Evolutionary conservation across 2,113 vertebrate species (phyloP).

Genomic region (Motacilla alba): DNA sequence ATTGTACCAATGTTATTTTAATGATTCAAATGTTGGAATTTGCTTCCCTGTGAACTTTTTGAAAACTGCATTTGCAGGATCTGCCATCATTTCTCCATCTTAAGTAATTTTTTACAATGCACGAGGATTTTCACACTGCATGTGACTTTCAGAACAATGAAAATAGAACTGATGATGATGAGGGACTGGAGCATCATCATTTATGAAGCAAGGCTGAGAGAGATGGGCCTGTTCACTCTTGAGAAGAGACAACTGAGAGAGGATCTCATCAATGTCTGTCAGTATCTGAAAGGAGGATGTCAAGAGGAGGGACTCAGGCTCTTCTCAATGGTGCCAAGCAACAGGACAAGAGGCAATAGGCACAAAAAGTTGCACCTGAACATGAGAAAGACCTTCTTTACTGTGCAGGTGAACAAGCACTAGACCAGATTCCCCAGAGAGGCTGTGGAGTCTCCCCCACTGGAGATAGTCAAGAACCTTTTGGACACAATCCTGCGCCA

Average conservation of each 20-base stretch:
- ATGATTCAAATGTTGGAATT: background rate
- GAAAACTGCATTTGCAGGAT: background rate
- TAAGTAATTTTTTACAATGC: background rate
- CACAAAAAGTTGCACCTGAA: background rate
- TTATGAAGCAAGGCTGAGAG: background rate
- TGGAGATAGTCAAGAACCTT: background rate
- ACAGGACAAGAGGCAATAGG: background rate
- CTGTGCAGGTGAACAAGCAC: fast-evolving
- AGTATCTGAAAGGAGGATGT: background rate
- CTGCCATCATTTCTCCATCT: background rate
- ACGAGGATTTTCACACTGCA: background rate
- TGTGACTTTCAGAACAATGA: background rate
- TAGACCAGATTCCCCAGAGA: background rate
- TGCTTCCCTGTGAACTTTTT: background rate
- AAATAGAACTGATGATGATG: background rate
- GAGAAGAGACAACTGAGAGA: background rate
- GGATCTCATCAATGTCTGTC: too few species aligned
- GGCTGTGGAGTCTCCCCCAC: background rate
- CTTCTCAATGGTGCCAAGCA: background rate
- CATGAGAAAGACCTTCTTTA: background rate
- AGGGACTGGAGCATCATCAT: background rate
- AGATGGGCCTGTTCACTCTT: background rate
- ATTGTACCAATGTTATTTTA: background rate
- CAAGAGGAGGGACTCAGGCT: background rate
- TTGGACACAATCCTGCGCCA: background rate